Evolutionary conservation across 1,140 invertebrate species (phyloP), one percentile per base, ranked within the genome.

Genomic region (Drosophila pachea): DNA sequence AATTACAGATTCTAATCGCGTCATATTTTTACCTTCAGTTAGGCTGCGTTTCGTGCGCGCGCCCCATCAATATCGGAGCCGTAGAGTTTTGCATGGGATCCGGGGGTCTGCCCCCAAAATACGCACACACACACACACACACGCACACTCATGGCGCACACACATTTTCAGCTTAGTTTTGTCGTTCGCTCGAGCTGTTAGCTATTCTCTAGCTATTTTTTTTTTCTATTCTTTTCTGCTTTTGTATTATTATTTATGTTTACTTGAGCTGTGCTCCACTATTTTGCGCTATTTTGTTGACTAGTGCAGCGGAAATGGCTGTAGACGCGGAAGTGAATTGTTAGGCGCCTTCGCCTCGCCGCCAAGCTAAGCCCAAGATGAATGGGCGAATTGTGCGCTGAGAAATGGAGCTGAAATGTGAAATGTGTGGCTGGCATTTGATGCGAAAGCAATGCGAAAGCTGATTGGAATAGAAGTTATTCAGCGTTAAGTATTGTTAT

Each of bases 1-100:
- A 87, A 87, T 87, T 87, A 87, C 76, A 87, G 83, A 87, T 87
- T 87, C 83, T 87, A 87, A 87, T 87, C 83, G 84, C 78, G 83
- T 87, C 86, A 84, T 83, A 87, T 73, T 72, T 62, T 78, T 67
- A 54, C 61, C 53, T 64, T 69, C 52, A 54, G 60, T 65, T 66
- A 32, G 58, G 58, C 55, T 72, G 66, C 70, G 66, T 77, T 87
- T 74, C 83, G 83, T 87, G 83, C 60, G 66, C 74, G 66, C 67
- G 64, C 47, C 58, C 84, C 83, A 87, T 87, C 83, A 87, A 87
- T 87, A 83, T 87, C 78, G 76, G 67, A 43, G 36, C 47, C 11
- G 35, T 31, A 5, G 38, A 48, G 60, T 70, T 82, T 81, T 76
- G 66, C 78, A 71, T 82, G n/a, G 68, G 48, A 59, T 59, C 56